Base-by-base conservation (phyloP, 2,113 vertebrate species). In the Edolisoma coerulescens region DNA sequence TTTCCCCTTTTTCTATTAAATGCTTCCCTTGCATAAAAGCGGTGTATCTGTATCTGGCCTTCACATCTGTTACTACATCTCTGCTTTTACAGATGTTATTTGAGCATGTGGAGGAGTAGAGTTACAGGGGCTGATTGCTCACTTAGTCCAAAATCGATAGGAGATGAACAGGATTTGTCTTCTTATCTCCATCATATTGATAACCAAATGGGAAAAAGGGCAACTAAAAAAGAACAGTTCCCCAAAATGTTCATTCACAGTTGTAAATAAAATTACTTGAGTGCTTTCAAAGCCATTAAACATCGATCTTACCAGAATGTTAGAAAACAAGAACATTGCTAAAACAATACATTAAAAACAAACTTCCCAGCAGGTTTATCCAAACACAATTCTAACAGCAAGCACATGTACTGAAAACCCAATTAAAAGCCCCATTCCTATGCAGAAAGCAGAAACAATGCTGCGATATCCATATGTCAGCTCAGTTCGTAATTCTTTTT, bases 131-230 rank as follows among this genome's bases (percentile, higher is more conserved):
- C 64, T 69, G 79, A 96, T 78, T 89, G 88, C 76, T 93, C 86
- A 75, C 79, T 90, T 93, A 94, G 88, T 42, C 71, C 73, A 88
- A 94, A 94, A 96, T 95, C 85, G 78, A 95, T 92, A 94, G 50
- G 54, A 94, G 52, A 80, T 42, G 63, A 94, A 80, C 39, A 50
- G 63, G 42, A 88, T 77, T 90, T 67, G n/a, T 45, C 73, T 59
- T 83, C 91, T 90, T 92, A 90, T 93, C 83, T 92, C 69, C 41
- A 76, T 57, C 22, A 24, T 56, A 90, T 75, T 56, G 95, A 88
- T 89, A 95, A 84, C 64, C 64, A 95, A 95, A 92, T 87, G 83
- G 44, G n/a, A 6, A 80, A 94, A 90, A 45, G 27, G 28, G 22
- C 68, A 82, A 79, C 32, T 82, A 30, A 93, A 84, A 71, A 87